Conservation (phyloP, 1,140 invertebrate genomes). For the Thereuonema tuberculata region DNA sequence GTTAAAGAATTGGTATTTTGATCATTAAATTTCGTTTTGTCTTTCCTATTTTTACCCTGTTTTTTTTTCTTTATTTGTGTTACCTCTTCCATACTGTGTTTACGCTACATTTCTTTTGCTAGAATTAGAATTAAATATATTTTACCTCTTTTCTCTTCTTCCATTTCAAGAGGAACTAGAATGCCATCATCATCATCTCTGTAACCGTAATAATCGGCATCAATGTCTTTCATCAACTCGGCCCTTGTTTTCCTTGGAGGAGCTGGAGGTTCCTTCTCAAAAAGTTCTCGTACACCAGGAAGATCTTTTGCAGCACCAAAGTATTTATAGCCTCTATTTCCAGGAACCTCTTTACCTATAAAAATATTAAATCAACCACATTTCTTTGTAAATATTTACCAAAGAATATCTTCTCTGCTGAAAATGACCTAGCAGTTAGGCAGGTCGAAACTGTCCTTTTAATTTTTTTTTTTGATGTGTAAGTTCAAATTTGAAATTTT, state of each 20-base stretch:
- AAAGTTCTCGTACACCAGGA: slow-evolving; percentile 92
- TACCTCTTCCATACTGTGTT: neutral
- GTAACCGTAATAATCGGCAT: slow-evolving; percentile 98
- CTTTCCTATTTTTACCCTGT: neutral
- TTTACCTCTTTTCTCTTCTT: slow-evolving; percentile 53
- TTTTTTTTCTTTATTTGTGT: neutral
- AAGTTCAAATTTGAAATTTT: too few relatives aligned
- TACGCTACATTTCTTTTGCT: neutral
- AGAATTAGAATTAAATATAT: too few relatives aligned
- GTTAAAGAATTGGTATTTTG: too few relatives aligned
- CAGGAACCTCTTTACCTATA: slow-evolving; percentile 74
- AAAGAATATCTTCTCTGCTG: too few relatives aligned
- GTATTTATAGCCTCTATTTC: slow-evolving; percentile 97
- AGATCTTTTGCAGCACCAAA: slow-evolving; percentile 98
- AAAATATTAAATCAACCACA: too few relatives aligned
- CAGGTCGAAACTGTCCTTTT: too few relatives aligned
- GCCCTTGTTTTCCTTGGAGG: slow-evolving; percentile 80
- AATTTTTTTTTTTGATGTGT: too few relatives aligned
- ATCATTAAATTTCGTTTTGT: neutral
- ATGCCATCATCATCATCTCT: slow-evolving; percentile 96
- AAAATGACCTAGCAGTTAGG: too few relatives aligned
- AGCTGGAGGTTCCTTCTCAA: slow-evolving; percentile 86
- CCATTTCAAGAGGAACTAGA: slow-evolving; percentile 71
- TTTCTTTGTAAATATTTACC: too few relatives aligned
- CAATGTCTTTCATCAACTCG: slow-evolving; percentile 94